phyloP scores from a whole-genome alignment of 2,113 vertebrate species.

The Microcebus tavaratra region DNA sequence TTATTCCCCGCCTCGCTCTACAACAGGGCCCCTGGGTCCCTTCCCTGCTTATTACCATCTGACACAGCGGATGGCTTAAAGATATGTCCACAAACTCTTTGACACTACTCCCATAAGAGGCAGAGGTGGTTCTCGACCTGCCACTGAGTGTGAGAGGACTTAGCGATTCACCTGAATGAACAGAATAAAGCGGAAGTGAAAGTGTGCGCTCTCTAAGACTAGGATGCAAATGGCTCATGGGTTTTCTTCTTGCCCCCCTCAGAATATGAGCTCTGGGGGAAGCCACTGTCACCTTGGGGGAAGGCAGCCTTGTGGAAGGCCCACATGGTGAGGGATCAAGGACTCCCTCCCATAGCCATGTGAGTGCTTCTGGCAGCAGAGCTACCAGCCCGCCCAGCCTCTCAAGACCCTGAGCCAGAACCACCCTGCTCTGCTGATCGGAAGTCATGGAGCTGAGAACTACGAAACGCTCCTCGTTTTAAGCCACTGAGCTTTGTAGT shows the following conservation, averaged over 20 bases:
- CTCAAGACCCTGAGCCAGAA: too few relatives aligned
- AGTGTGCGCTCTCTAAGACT: accelerated
- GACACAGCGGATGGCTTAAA: not conserved
- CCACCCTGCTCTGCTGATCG: accelerated
- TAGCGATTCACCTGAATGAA: accelerated
- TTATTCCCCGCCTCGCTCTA: accelerated
- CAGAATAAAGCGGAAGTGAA: too few relatives aligned
- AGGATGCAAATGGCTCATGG: accelerated
- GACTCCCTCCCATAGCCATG: not conserved
- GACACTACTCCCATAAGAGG: not conserved
- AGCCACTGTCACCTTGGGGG: accelerated
- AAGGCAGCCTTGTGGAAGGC: not conserved
- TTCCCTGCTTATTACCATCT: too few relatives aligned
- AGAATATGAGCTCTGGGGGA: not conserved
- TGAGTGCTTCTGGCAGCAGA: not conserved
- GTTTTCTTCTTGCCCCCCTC: not conserved
- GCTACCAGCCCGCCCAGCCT: too few relatives aligned
- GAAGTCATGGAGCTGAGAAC: not conserved
- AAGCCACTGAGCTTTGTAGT: not conserved
- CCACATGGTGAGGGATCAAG: accelerated
- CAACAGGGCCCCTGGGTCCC: accelerated
- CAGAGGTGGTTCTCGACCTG: not conserved
- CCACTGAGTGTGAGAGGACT: too few relatives aligned
- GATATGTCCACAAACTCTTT: accelerated
- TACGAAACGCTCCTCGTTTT: accelerated